phyloP scores from a whole-genome alignment of 2,113 vertebrate genomes.

The Calonectris borealis region DNA sequence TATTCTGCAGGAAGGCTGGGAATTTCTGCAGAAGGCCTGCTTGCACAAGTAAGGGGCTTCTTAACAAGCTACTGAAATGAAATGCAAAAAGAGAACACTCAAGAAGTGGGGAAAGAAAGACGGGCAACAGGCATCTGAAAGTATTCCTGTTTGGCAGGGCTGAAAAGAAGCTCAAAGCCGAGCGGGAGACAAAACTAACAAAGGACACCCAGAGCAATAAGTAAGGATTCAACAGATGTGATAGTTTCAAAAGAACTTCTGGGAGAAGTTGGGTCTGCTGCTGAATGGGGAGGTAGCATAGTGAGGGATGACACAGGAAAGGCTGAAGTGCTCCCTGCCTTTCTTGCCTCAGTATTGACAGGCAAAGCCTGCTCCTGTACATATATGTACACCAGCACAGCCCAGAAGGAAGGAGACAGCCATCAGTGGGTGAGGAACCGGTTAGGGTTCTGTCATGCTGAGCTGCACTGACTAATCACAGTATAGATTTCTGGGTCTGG shows the following conservation, averaged over 20 bases:
- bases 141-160: neutral
- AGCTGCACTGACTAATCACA: neutral
- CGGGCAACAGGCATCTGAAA: neutral
- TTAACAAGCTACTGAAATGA: neutral
- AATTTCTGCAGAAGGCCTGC: neutral
- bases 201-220: neutral
- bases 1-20: neutral
- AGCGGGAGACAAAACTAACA: fast-evolving
- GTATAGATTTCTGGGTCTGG: neutral
- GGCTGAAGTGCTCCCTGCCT: neutral
- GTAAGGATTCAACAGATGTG: neutral
- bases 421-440: neutral
- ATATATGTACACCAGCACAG: fast-evolving
- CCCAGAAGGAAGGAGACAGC: neutral
- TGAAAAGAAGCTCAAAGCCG: neutral
- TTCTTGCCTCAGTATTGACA: neutral
- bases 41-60: neutral
- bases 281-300: neutral
- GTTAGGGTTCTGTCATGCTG: neutral
- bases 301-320: neutral
- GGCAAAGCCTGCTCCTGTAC: neutral
- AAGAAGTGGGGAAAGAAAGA: neutral
- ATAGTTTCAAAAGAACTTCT: neutral
- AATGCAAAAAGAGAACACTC: neutral
- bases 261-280: neutral